Evolutionary conservation across 2,888 invertebrate genomes (phyloP).

Genomic region (Acleris laterana): DNA sequence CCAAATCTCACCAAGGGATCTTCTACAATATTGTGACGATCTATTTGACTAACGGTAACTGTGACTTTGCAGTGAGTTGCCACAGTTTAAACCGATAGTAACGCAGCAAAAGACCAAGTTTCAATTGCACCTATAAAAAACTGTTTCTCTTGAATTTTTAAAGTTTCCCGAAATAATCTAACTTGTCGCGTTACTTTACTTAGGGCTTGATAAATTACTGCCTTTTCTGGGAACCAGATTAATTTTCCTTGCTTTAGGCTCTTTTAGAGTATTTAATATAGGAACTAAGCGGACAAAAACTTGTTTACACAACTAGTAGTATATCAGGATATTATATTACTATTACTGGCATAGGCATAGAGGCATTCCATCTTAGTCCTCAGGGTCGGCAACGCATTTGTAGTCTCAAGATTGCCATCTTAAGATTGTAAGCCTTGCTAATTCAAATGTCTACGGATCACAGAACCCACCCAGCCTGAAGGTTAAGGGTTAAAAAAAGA

Average conservation of each 20-base stretch:
- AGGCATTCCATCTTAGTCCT: too few species aligned
- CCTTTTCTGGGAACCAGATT: not conserved
- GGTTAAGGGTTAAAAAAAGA: too few species aligned
- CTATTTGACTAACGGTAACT: not conserved
- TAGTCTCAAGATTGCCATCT: too few species aligned
- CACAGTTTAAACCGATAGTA: slow-evolving; percentile 11
- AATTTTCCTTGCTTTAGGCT: slow-evolving; percentile 8
- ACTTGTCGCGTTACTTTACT: slow-evolving; percentile 28
- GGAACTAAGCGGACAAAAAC: not conserved
- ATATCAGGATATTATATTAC: too few species aligned
- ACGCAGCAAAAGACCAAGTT: slow-evolving; percentile 21
- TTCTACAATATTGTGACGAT: not conserved
- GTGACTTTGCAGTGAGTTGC: slow-evolving; percentile 7
- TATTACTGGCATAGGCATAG: too few species aligned
- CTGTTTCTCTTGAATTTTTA: slow-evolving; percentile 27
- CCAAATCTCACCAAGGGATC: too few species aligned
- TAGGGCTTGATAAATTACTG: slow-evolving; percentile 25
- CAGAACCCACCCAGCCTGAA: too few species aligned
- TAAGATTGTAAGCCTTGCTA: too few species aligned
- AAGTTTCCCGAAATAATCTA: slow-evolving; percentile 28
- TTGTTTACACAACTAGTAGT: too few species aligned
- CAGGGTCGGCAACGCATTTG: too few species aligned
- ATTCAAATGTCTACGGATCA: too few species aligned
- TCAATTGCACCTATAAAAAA: slow-evolving; percentile 26
- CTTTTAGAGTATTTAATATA: not conserved